phyloP scores from a whole-genome alignment of 2,888 invertebrate genomes.

The Mimas tiliae region DNA sequence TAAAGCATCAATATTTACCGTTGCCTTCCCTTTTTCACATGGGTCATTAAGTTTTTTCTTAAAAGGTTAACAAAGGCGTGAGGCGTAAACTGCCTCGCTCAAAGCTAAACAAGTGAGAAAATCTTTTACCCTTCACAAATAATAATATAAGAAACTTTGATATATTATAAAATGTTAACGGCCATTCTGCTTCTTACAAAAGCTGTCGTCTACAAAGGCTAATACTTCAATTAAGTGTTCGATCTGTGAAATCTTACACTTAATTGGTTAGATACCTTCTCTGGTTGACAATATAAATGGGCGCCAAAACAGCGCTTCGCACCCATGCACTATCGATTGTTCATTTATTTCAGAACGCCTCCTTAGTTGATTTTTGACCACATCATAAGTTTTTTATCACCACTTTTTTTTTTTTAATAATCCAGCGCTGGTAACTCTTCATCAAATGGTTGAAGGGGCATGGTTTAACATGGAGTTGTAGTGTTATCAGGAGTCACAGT shows the following conservation, averaged over 20 bases:
- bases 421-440: no score
- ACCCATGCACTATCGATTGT: no score
- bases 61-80: conserved; percentile 69
- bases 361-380: no score
- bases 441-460: no score
- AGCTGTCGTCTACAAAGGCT: not conserved
- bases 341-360: no score
- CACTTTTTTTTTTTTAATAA: no score
- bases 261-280: not conserved
- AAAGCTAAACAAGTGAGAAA: conserved; percentile 56
- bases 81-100: conserved; percentile 58
- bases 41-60: conserved; percentile 72
- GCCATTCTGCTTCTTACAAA: conserved; percentile 14
- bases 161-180: conserved; percentile 8
- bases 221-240: not conserved
- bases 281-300: not conserved
- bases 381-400: no score
- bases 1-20: conserved; percentile 23
- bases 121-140: conserved; percentile 40
- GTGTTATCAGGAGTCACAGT: no score
- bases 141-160: conserved; percentile 19
- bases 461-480: no score
- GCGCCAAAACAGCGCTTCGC: no score
- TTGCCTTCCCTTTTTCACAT: conserved; percentile 35
- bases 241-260: not conserved